Percentiles rank a stretch among this genome's conserved stretches.
These are phyloP conservation scores for Papilio polyxenes DNA, from an alignment of 1,140 invertebrate species.

Conservation along the genomic window DNA sequence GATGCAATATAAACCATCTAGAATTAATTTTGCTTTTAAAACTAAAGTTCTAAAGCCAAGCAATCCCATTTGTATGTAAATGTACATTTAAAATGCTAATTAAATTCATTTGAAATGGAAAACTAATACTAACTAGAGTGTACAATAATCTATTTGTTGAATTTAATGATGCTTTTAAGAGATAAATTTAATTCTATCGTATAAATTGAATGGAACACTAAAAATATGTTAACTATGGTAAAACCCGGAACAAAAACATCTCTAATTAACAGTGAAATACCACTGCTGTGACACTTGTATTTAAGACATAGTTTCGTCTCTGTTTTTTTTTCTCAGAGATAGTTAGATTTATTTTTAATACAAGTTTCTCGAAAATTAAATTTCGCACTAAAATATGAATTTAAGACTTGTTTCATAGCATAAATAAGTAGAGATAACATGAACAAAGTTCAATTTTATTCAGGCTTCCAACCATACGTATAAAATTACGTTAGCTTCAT, in stretches of 20 bases:
- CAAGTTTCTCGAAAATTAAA: too few relatives aligned
- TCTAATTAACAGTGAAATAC: too few relatives aligned
- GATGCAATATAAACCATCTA: background rate
- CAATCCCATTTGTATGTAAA: background rate
- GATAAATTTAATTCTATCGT: background rate
- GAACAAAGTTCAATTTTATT: background rate
- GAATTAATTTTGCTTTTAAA: background rate
- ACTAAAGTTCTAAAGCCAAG: background rate
- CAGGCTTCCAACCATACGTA: background rate
- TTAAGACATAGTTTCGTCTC: too few relatives aligned
- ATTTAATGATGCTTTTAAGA: slow-evolving; percentile 7
- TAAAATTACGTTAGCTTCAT: background rate
- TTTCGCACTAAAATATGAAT: too few relatives aligned
- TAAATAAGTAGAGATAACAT: background rate
- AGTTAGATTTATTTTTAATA: too few relatives aligned
- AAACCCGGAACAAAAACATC: background rate
- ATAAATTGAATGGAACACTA: background rate
- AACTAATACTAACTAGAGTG: background rate
- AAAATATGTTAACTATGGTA: background rate
- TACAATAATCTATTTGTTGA: background rate
- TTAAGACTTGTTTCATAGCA: too few relatives aligned
- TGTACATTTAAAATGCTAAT: slow-evolving; percentile 2
- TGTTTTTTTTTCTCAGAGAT: too few relatives aligned
- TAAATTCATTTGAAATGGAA: background rate
- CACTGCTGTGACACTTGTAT: too few relatives aligned